These are phyloP conservation scores for Procambarus clarkii DNA, from an alignment of 1,140 invertebrate genomes.

Conservation along the genomic window DNA sequence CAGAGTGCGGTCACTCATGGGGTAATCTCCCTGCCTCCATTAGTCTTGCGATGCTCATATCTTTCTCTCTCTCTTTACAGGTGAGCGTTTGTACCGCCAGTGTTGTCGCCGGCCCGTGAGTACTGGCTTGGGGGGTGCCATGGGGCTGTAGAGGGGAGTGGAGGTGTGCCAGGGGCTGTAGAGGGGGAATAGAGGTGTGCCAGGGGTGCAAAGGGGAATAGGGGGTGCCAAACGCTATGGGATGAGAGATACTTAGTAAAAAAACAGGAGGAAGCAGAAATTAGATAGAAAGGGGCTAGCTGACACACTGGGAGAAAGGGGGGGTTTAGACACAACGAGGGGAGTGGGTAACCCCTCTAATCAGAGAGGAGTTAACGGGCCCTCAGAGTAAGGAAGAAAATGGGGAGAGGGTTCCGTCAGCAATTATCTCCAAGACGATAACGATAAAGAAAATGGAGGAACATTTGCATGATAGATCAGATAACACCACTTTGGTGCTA, in stretches of 20 bases:
- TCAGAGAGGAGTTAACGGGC: too few relatives aligned
- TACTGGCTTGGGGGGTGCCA: not conserved
- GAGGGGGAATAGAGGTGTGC: not conserved
- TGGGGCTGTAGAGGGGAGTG: not conserved
- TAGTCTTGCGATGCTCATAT: not conserved
- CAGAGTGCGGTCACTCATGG: too few relatives aligned
- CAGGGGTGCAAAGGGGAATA: not conserved
- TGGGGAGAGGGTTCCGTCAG: not conserved
- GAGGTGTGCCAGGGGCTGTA: not conserved
- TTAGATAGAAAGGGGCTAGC: too few relatives aligned
- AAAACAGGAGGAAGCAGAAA: too few relatives aligned
- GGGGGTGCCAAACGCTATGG: too few relatives aligned
- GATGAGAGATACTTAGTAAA: too few relatives aligned
- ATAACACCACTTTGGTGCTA: not conserved
- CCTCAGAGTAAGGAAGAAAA: too few relatives aligned
- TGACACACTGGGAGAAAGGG: too few relatives aligned
- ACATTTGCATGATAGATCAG: not conserved
- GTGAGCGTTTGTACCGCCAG: not conserved
- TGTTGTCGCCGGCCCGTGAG: not conserved
- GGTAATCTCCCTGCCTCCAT: not conserved
- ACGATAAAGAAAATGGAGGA: not conserved
- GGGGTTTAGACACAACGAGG: too few relatives aligned
- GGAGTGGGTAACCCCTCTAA: too few relatives aligned
- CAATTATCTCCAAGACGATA: not conserved
- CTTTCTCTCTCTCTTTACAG: conserved; percentile 3